Evolutionary conservation across 2,888 invertebrate genomes (phyloP), one percentile per base, ranked within the genome.

Genomic region (Coenonympha arcania): DNA sequence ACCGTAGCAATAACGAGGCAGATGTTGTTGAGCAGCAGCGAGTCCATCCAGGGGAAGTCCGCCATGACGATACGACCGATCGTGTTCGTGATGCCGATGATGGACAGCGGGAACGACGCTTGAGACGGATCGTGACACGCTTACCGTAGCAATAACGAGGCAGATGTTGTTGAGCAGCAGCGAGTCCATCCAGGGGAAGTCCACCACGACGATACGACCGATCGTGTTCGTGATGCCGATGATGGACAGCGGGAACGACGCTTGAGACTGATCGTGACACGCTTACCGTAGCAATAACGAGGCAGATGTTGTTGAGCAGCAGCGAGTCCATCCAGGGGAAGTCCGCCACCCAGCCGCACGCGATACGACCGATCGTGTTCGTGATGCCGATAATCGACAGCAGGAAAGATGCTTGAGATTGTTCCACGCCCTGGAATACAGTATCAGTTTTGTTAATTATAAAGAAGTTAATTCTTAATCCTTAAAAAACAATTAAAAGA

Each of bases 151-250:
- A 56, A 97, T 88, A 48, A 97, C 89, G 50, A 99, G 89, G 70
- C 98, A 97, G 55, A 95, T 85, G 71, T 98, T 99, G 81, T 98
- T 98, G 66, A 99, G 90, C 66, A 96, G 84, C 13, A 99, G 87
- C 0, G 98, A 94, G 79, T 98, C 94, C 63, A 98, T 95, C 87
- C 91, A 91, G 1, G 95, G 94, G 71, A 97, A 94, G 87, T 96
- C 95, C 0, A 96, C 95, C 30, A 98, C 90, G 84, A 91, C 85
- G 42, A 98, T 92, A 83, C 98, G 92, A 15, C 97, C 97, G 56
- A 98, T 76, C 0, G 96, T 98, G 81, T 98, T 98, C 24, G 97
- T 96, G 56, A 98, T 96, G 53, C 95, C 95, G 66, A 95, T 95
- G 54, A 94, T 92, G 1, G 94, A 94, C 19, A 94, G 70, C 49